Percentiles rank a stretch among this genome's conserved stretches.
Conservation (phyloP, 2,797 vertebrate species). For the Spinus pinus region DNA sequence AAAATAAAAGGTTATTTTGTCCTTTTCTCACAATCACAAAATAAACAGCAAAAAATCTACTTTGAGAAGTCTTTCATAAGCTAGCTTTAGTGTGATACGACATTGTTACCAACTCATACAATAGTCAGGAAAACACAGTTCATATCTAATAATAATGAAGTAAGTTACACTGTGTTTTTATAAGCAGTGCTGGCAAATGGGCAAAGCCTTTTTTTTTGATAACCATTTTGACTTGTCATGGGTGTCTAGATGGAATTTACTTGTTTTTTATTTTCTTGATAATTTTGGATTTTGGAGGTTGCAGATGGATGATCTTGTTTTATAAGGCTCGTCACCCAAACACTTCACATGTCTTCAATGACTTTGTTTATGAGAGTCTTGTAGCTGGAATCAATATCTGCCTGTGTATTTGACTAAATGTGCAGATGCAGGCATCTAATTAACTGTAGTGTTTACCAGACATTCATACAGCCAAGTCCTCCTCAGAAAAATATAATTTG, state of each 20-base stretch:
- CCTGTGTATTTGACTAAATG: constrained; percentile 23
- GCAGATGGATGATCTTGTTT: not conserved
- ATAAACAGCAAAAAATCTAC: not conserved
- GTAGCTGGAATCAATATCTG: constrained; percentile 35
- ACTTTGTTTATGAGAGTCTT: constrained; percentile 40
- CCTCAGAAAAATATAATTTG: not conserved
- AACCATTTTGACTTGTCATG: not conserved
- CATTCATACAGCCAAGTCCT: not conserved
- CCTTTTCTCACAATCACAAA: not conserved
- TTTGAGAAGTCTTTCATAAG: not conserved
- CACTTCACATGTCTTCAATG: constrained; percentile 36
- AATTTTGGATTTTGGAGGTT: constrained; percentile 6
- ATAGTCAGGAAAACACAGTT: not conserved
- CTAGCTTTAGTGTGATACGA: not conserved
- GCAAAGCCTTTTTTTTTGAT: not conserved
- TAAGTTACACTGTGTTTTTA: not conserved
- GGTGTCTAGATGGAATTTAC: not conserved
- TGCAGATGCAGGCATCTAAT: constrained; percentile 33
- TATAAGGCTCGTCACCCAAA: not conserved
- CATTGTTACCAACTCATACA: not conserved
- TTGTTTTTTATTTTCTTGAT: not conserved
- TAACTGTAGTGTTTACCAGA: constrained; percentile 51
- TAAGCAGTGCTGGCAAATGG: not conserved
- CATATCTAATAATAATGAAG: not conserved
- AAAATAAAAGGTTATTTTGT: not conserved